Evolutionary conservation across 2,113 vertebrate genomes (phyloP).

Genomic region (Atherinomorus stipes): DNA sequence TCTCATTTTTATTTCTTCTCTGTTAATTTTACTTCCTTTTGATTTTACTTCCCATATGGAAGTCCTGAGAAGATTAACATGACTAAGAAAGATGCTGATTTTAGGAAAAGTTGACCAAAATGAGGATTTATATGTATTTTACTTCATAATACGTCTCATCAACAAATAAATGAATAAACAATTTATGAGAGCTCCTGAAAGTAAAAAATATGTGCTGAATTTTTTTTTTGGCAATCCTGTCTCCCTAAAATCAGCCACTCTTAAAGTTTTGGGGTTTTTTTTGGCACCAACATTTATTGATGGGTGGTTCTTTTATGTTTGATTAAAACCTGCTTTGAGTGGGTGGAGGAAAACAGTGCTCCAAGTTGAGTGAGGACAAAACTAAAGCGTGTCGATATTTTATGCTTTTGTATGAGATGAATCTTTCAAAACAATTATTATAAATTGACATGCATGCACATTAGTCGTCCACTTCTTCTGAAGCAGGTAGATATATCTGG

Average conservation of each 20-base stretch:
- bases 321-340: background rate
- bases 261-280: too few relatives aligned
- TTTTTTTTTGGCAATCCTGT: too few relatives aligned
- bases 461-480: background rate
- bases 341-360: background rate
- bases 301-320: background rate
- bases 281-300: constrained; percentile 1
- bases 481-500: too few relatives aligned
- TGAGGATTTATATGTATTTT: background rate
- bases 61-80: background rate
- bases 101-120: background rate
- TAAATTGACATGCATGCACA: background rate
- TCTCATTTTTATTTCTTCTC: background rate
- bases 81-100: background rate
- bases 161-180: background rate
- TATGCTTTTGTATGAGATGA: too few relatives aligned
- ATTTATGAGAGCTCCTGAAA: too few relatives aligned
- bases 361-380: background rate
- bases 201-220: too few relatives aligned
- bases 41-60: constrained; percentile 7
- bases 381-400: background rate
- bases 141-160: background rate
- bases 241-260: too few relatives aligned
- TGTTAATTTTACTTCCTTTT: background rate
- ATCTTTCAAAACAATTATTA: too few relatives aligned